These are phyloP conservation scores for Galago senegalensis DNA, from an alignment of 2,797 vertebrate species.

Conservation along the genomic window DNA sequence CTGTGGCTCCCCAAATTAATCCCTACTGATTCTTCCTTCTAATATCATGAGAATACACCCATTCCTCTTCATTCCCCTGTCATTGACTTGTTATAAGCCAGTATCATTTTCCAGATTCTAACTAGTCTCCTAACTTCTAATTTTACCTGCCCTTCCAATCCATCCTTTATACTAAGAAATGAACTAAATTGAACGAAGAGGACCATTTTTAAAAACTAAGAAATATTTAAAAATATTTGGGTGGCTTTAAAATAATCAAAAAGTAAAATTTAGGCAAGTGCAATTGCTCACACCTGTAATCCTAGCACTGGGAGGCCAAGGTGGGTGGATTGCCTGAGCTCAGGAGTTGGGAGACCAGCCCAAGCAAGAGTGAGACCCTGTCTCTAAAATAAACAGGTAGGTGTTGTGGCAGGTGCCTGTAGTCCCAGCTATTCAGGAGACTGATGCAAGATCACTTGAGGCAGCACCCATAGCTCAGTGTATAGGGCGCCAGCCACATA, in stretches of 20 bases:
- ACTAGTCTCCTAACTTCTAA: background rate
- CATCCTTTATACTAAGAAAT: background rate
- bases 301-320: too few species aligned
- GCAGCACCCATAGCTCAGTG: too few species aligned
- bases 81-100: background rate
- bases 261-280: background rate
- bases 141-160: constrained; percentile 1
- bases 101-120: background rate
- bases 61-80: background rate
- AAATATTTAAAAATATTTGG: constrained; percentile 28
- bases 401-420: too few species aligned
- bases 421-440: too few species aligned
- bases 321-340: too few species aligned
- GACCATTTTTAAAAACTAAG: background rate
- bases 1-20: background rate
- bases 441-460: too few species aligned
- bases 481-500: too few species aligned
- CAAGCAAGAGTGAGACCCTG: too few species aligned
- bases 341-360: too few species aligned
- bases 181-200: background rate
- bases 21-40: background rate
- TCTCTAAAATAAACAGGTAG: too few species aligned
- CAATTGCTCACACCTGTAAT: too few species aligned
- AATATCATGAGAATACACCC: background rate
- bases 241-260: background rate